Evolutionary conservation across 2,888 invertebrate species (phyloP).

Genomic region (Sphaerophoria rueppellii): DNA sequence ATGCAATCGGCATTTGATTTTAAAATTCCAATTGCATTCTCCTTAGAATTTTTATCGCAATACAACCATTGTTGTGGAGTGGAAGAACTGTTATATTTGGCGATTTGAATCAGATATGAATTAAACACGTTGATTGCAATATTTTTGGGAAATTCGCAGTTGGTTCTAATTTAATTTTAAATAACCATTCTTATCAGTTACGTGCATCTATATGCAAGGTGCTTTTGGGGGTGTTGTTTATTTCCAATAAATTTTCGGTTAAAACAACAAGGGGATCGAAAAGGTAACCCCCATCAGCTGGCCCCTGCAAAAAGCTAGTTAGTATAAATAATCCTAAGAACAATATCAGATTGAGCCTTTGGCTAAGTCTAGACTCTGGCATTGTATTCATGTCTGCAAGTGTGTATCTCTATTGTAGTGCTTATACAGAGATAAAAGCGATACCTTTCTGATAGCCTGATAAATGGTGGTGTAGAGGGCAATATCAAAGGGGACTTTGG

Average conservation of each 20-base stretch:
- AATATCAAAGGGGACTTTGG: conserved; percentile 2
- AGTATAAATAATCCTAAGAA: conserved; percentile 54
- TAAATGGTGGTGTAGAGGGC: conserved; percentile 23
- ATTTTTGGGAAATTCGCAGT: conserved; percentile 19
- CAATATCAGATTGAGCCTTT: conserved; percentile 60
- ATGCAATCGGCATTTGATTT: conserved; percentile 52
- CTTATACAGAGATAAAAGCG: background rate
- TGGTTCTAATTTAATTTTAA: conserved; percentile 16
- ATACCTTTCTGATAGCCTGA: conserved; percentile 62
- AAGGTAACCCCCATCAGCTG: background rate
- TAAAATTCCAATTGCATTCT: conserved; percentile 51
- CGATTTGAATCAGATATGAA: conserved; percentile 52
- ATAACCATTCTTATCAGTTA: conserved; percentile 58
- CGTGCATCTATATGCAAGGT: conserved; percentile 50
- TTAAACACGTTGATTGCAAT: conserved; percentile 27
- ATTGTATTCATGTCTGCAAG: conserved; percentile 43
- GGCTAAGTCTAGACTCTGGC: conserved; percentile 55
- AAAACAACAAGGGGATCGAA: conserved; percentile 15
- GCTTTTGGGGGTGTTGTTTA: conserved; percentile 43
- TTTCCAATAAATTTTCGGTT: conserved; percentile 61
- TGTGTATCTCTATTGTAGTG: background rate
- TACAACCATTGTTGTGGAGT: conserved; percentile 22
- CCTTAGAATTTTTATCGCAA: conserved; percentile 9
- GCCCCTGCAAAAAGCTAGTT: conserved; percentile 26
- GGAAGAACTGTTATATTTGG: conserved; percentile 3